Evolutionary conservation across 1,140 invertebrate genomes (phyloP).

Genomic region (Trichoplusia ni): DNA sequence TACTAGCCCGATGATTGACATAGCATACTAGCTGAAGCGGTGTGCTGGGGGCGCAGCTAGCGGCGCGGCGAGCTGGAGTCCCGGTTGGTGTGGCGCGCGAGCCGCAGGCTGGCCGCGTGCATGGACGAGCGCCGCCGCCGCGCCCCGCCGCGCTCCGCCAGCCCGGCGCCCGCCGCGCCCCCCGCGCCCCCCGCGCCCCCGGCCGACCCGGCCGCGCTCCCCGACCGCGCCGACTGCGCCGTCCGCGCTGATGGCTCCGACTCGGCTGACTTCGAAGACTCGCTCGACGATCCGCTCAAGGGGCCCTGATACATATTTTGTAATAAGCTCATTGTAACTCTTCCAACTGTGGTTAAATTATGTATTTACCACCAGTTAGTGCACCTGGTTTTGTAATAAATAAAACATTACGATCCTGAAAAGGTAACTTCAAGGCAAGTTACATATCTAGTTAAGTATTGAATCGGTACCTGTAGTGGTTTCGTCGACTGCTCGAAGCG

Average conservation of each 20-base stretch:
- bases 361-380: too few relatives aligned
- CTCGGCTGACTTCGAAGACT: not conserved
- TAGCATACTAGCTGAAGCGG: too few relatives aligned
- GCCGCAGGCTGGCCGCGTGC: constrained; percentile 62
- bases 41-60: constrained; percentile 1
- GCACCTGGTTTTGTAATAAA: too few relatives aligned
- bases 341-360: too few relatives aligned
- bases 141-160: constrained; percentile 21
- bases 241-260: constrained; percentile 3
- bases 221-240: not conserved
- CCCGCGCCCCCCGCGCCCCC: not conserved
- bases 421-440: too few relatives aligned
- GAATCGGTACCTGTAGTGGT: constrained; percentile 50
- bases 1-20: too few relatives aligned
- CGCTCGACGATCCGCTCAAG: constrained; percentile 15
- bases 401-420: too few relatives aligned
- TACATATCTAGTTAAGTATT: too few relatives aligned
- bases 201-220: not conserved
- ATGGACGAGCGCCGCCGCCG: constrained; percentile 64
- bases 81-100: constrained; percentile 51
- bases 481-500: constrained; percentile 64
- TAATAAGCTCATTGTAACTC: too few relatives aligned
- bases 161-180: not conserved
- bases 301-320: constrained; percentile 8
- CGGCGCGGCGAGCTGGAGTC: constrained; percentile 26